Base-by-base conservation (phyloP, 2,888 invertebrate genomes). In the Lapara coniferarum region DNA sequence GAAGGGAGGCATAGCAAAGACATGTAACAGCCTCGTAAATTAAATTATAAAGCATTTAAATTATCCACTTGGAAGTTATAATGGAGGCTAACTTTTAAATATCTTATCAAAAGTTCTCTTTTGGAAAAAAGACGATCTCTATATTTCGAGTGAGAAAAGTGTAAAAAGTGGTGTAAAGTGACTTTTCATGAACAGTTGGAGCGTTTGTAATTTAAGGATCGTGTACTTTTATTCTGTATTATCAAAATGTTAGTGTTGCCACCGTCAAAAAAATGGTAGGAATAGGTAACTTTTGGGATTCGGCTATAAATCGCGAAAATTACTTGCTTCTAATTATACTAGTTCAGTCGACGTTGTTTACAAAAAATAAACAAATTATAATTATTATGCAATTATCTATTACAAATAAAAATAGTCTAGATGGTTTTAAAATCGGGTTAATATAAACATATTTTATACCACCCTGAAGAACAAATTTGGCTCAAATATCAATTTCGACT, bases 81-180 rank as follows among this genome's bases (percentile, higher is more conserved):
- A 63, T 63, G n/a, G 63, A 63, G 63, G 63, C 63, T 63, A 63
- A 57, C 37, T 30, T 56, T 14, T 0, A 53, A 55, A 57, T 37
- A 57, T 57, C 57, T 37, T 30, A 37, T 57, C 57, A 30, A 57
- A 56, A 57, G 13, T 63, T 49, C 19, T 25, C 49, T 46, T 37
- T 59, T 10, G 63, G 57, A 13, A 63, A 19, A 25, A 13, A 63
- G 44, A 10, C 12, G 63, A 63, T 63, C 63, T 63, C 63, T 46
- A 59, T 5, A 63, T 63, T 63, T 13, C 6, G 46, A 63, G 63
- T 63, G 63, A 63, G 13, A 46, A 5, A 16, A 63, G 63, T 63
- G 63, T 46, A 19, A 14, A n/a, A 44, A 49, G 46, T 63, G 63
- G n/a, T 44, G 37, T 16, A 25, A 46, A 63, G 49, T 63, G 63